phyloP scores from a whole-genome alignment of 2,113 vertebrate genomes.

The Ageneiosus marmoratus region DNA sequence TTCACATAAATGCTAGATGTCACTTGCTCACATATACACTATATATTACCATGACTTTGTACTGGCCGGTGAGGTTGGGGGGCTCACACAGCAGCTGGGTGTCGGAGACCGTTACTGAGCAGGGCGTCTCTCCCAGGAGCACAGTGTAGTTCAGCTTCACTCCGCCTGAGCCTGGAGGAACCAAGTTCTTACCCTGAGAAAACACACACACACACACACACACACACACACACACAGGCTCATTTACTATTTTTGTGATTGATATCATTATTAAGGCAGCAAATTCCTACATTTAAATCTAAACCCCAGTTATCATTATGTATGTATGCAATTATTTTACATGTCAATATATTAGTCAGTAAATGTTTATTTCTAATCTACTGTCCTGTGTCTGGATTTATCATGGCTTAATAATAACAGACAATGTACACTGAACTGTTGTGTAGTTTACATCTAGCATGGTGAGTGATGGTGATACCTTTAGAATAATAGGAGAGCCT shows the following conservation, averaged over 20 bases:
- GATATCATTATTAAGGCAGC: background rate
- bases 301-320: background rate
- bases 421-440: background rate
- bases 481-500: conserved; percentile 93
- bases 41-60: conserved; percentile 90
- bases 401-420: background rate
- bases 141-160: conserved; percentile 97
- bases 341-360: background rate
- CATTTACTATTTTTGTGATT: background rate
- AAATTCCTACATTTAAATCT: background rate
- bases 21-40: background rate
- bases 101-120: conserved; percentile 92
- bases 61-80: conserved; percentile 90
- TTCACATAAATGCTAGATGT: background rate
- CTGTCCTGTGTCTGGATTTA: background rate
- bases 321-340: background rate
- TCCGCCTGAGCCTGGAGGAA: conserved; percentile 88
- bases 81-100: conserved; percentile 96
- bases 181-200: conserved; percentile 92
- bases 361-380: background rate
- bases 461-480: conserved; percentile 73
- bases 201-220: no score
- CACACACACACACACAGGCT: conserved; percentile 19
- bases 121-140: conserved; percentile 91
- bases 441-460: background rate